These are phyloP conservation scores for Calliphora vicina DNA, from an alignment of 1,140 invertebrate species.

Conservation along the genomic window DNA sequence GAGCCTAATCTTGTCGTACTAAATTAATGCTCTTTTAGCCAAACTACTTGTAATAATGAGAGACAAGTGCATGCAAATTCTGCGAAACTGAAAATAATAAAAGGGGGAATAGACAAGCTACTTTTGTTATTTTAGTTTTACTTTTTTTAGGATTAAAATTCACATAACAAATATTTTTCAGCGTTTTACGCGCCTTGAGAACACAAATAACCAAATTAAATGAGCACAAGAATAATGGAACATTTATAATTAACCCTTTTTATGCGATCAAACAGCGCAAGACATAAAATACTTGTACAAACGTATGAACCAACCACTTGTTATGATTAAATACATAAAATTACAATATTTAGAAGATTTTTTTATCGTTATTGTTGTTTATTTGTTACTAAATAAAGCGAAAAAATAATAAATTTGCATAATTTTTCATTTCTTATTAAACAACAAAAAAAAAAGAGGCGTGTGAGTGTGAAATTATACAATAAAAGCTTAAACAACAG, in stretches of 20 bases:
- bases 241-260: conserved; percentile 23
- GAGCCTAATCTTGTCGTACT: too few species aligned
- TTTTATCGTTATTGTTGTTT: not conserved
- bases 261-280: not conserved
- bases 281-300: not conserved
- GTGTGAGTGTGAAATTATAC: conserved; percentile 27
- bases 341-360: not conserved
- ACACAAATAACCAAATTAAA: not conserved
- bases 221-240: not conserved
- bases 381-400: not conserved
- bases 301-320: not conserved
- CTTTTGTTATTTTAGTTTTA: not conserved
- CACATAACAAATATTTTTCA: not conserved
- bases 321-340: conserved; percentile 11
- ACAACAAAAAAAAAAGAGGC: not conserved
- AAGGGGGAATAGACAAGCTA: not conserved
- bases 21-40: not conserved
- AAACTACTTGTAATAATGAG: not conserved
- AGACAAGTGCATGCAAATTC: conserved; percentile 31
- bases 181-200: not conserved
- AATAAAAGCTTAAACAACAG: not conserved
- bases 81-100: not conserved
- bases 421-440: not conserved
- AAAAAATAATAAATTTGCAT: conserved; percentile 2
- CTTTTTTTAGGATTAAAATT: not conserved